A percentile compares a stretch with the other conserved stretches of the same genome.
Conservation (phyloP, 2,113 vertebrate genomes). For the Ameiurus melas region DNA sequence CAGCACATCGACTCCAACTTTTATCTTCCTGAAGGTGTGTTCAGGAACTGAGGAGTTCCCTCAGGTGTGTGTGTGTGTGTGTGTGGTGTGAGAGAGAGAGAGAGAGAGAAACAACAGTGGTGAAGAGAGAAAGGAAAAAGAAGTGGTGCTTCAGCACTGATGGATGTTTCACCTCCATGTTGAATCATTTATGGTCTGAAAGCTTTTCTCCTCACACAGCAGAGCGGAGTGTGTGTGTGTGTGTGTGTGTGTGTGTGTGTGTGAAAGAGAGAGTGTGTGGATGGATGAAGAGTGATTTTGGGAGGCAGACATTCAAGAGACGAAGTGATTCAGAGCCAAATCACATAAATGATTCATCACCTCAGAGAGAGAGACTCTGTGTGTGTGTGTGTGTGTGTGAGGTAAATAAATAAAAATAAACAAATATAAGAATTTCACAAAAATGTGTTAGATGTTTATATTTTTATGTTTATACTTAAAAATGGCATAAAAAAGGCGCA, state of each 20-base stretch:
- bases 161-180: background rate
- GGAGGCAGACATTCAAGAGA: background rate
- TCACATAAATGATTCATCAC: background rate
- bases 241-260: background rate
- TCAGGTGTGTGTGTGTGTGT: background rate
- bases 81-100: no score
- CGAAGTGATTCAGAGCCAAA: background rate
- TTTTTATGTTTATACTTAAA: no score
- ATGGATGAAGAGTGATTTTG: background rate
- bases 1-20: no score
- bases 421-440: background rate
- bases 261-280: no score
- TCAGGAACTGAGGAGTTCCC: background rate
- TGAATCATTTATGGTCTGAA: background rate
- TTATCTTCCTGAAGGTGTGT: background rate
- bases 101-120: background rate
- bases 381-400: background rate
- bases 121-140: no score
- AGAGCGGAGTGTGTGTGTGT: background rate
- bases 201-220: background rate
- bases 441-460: background rate
- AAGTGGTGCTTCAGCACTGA: background rate
- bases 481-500: no score
- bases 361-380: background rate
- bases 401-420: background rate